Conservation (phyloP, 92 coral and sea anemone genomes). For the Hydrozoanthus gracilis region DNA sequence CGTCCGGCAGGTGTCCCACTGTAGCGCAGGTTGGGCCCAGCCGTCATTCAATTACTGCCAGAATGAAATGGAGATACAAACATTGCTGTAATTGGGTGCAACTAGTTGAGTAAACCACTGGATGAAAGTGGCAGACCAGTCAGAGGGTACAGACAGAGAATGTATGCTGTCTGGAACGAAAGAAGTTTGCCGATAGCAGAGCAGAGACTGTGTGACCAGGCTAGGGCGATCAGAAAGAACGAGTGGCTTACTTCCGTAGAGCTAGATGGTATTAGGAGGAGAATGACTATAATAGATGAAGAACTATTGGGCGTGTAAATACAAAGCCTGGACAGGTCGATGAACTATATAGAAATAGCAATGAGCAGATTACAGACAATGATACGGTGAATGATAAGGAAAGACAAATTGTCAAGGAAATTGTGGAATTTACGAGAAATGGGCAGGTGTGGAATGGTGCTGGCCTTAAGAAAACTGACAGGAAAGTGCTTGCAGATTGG, state of each 20-base stretch:
- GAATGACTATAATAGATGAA: neutral
- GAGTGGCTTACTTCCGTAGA: neutral
- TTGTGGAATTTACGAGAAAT: neutral
- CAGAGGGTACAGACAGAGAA: too few relatives aligned
- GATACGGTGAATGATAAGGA: neutral
- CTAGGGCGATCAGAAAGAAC: neutral
- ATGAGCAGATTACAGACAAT: neutral
- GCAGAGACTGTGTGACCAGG: neutral
- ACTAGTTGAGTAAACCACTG: too few relatives aligned
- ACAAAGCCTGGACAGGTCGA: neutral
- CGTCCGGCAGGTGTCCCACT: constrained; percentile 39
- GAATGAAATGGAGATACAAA: too few relatives aligned
- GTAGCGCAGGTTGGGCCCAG: too few relatives aligned
- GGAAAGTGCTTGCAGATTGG: neutral
- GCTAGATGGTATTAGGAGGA: neutral
- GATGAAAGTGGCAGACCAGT: too few relatives aligned
- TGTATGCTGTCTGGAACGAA: too few relatives aligned
- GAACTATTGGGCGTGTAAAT: neutral
- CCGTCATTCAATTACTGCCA: too few relatives aligned
- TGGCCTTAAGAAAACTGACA: neutral
- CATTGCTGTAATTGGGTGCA: too few relatives aligned
- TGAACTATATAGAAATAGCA: too few relatives aligned
- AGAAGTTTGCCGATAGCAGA: neutral
- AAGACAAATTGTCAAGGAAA: neutral
- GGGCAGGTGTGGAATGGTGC: neutral